Base-by-base conservation (phyloP, 2,113 vertebrate species). In the Psammodynastes pulverulentus region DNA sequence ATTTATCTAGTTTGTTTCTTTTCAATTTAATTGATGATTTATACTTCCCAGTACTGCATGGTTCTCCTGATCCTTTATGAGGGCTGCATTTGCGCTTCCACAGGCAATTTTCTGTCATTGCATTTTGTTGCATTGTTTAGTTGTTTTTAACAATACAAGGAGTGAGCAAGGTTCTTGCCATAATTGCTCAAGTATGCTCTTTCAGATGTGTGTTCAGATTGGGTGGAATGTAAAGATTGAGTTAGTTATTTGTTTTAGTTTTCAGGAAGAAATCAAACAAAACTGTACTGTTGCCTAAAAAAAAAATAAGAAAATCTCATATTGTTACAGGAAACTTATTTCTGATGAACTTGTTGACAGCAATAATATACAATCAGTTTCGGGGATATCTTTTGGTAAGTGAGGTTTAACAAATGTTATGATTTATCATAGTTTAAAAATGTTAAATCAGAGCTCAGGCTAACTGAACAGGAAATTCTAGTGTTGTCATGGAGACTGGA, bases 361-460 rank as follows among this genome's bases (percentile, higher is more conserved):
- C 99, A 92, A 99, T 99, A 95, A 99, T 99, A 97, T 99, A 99
- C 94, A 99, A 99, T 92, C 99, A 99, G 95, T 99, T 99, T 97
- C 98, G 99, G n/a, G 99, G 99, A 43, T 99, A 99, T 95, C 98
- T 99, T 94, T 96, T 99, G 97, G 99, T 99, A 94, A 98, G 98
- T 95, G 89, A 91, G 91, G 2, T 3, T 4, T 86, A 5, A 52
- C 46, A 87, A 92, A 5, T 39, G 9, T 46, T 86, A 54, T 0
- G 53, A n/a, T 53, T 0, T 90, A 6, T 89, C 34, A 21, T 90
- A 43, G 34, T 79, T 39, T 84, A 24, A 54, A 39, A 79, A 52
- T 79, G 23, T 2, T 84, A 23, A 84, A 49, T 21, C 56, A 34
- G 34, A 84, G n/a, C 29, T 84, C 5, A 19, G 49, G 7, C 49